These are phyloP conservation scores for Octodon degus DNA, from an alignment of 2,113 vertebrate genomes.

Conservation along the genomic window DNA sequence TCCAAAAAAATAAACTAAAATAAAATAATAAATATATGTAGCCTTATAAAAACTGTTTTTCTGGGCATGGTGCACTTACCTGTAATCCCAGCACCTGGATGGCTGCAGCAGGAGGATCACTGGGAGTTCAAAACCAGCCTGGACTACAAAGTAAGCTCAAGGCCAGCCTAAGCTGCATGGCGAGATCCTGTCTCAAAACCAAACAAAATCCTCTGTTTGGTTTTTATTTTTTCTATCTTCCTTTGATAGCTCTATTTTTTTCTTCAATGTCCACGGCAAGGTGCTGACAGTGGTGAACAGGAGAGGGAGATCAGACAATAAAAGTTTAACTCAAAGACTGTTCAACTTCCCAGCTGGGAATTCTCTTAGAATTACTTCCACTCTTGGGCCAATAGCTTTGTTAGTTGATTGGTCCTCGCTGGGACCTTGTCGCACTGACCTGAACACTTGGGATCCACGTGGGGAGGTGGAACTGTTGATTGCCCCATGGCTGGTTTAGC, in stretches of 20 bases:
- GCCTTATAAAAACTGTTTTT: neutral
- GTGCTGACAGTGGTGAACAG: neutral
- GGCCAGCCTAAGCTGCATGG: no score
- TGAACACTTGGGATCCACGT: conserved; percentile 12
- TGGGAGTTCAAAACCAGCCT: no score
- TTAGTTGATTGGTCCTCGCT: conserved; percentile 4
- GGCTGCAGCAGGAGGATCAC: no score
- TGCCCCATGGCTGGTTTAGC: neutral
- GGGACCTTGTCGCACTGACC: neutral
- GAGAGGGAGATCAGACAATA: neutral
- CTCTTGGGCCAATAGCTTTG: conserved; percentile 15
- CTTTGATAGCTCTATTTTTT: neutral
- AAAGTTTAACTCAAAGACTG: neutral
- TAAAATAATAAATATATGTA: neutral
- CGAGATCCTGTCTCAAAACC: no score
- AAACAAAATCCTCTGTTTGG: neutral
- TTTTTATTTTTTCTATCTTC: conserved; percentile 10
- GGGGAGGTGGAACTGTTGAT: conserved; percentile 30
- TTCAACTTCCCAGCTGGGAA: neutral
- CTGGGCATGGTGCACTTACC: no score
- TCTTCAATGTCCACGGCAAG: neutral
- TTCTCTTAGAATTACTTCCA: conserved; percentile 4
- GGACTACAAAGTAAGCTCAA: no score
- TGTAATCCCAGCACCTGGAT: no score
- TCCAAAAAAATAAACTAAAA: no score